These are phyloP conservation scores for Enoplosus armatus DNA, from an alignment of 2,797 vertebrate genomes.

Conservation along the genomic window DNA sequence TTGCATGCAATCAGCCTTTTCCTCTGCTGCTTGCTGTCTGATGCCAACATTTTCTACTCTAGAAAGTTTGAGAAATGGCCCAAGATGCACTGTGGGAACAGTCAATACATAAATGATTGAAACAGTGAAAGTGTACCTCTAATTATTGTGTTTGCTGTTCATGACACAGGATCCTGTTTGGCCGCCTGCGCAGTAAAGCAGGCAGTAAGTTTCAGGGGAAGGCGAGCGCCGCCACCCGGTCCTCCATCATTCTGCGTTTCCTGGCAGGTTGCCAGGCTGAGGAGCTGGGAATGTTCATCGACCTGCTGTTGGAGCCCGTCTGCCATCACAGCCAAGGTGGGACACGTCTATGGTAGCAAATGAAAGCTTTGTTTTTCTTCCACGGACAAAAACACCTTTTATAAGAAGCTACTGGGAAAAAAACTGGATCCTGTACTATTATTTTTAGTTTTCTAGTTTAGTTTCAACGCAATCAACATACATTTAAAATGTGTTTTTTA, in stretches of 20 bases:
- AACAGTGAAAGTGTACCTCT: background rate
- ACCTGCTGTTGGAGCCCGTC: slow-evolving; percentile 94
- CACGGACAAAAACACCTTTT: background rate
- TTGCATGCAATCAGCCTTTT: background rate
- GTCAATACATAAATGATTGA: background rate
- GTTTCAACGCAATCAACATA: no score
- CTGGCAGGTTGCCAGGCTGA: slow-evolving; percentile 91
- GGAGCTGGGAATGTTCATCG: slow-evolving; percentile 94
- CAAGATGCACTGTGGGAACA: background rate
- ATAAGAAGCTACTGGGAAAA: background rate
- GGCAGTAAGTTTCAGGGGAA: slow-evolving; percentile 96
- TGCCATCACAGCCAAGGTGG: slow-evolving; percentile 89
- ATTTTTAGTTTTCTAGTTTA: no score
- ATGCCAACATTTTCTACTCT: background rate
- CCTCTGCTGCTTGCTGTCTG: background rate
- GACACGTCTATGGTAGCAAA: background rate
- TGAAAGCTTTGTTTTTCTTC: background rate
- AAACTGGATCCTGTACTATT: background rate
- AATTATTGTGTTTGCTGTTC: slow-evolving; percentile 14
- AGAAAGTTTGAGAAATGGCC: background rate
- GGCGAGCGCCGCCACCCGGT: slow-evolving; percentile 86
- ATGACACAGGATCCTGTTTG: slow-evolving; percentile 91
- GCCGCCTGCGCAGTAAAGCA: slow-evolving; percentile 94
- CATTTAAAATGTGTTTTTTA: no score
- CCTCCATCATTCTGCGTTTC: slow-evolving; percentile 94